Evolutionary conservation across 1,140 invertebrate genomes (phyloP).

Genomic region (Pentalonia nigronervosa): DNA sequence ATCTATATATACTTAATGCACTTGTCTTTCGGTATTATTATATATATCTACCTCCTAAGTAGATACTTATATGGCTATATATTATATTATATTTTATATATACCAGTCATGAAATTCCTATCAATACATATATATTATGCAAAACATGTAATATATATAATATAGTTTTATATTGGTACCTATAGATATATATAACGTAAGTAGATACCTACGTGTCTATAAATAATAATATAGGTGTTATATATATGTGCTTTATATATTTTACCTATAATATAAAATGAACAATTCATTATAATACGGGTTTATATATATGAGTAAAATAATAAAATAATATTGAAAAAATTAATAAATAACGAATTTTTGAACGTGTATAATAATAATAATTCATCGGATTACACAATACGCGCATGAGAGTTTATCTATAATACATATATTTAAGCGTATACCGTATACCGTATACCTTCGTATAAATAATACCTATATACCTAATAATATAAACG

Average conservation of each 20-base stretch:
- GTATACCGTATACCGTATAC: too few relatives aligned
- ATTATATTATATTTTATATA: too few relatives aligned
- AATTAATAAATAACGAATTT: neutral
- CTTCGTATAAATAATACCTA: neutral
- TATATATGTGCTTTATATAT: neutral
- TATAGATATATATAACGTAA: too few relatives aligned
- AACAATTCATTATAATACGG: neutral
- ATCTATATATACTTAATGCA: too few relatives aligned
- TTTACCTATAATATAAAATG: neutral
- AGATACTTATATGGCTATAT: too few relatives aligned
- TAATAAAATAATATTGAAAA: neutral
- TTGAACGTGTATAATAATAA: neutral
- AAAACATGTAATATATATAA: too few relatives aligned
- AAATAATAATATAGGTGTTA: neutral
- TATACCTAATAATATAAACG: neutral
- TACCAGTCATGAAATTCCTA: too few relatives aligned
- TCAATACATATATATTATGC: too few relatives aligned
- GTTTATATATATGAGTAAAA: neutral
- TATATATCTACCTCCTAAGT: too few relatives aligned
- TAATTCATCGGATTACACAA: constrained; percentile 7
- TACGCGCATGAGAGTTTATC: neutral
- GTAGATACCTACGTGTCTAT: too few relatives aligned
- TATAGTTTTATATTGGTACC: too few relatives aligned
- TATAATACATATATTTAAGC: neutral
- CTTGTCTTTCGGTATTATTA: too few relatives aligned